Evolutionary conservation across 2,797 vertebrate species (phyloP).

Genomic region (Chanos chanos): DNA sequence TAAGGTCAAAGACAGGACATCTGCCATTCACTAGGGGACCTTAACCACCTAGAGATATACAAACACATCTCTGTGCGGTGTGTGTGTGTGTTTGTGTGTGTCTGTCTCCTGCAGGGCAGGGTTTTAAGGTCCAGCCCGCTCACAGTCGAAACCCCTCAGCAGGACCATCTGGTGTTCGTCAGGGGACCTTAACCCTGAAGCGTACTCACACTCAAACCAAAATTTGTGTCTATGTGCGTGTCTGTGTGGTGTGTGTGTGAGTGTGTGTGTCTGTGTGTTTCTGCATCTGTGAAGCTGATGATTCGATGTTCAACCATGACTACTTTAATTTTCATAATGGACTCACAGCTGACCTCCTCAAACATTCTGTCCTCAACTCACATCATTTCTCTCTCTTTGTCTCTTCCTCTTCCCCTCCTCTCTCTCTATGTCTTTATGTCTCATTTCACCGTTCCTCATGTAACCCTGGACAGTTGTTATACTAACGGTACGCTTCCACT

Average conservation of each 20-base stretch:
- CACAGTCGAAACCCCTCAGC: constrained; percentile 23
- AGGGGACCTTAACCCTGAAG: constrained; percentile 20
- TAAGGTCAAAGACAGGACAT: constrained; percentile 1
- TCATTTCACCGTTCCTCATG: too few species aligned
- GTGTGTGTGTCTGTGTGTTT: neutral
- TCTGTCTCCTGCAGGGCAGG: constrained; percentile 10
- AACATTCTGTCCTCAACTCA: neutral
- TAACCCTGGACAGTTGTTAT: too few species aligned
- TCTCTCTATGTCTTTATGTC: neutral
- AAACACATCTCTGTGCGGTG: neutral
- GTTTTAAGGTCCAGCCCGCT: constrained; percentile 5
- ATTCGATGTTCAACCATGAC: neutral
- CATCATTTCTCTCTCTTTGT: neutral
- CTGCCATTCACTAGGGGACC: constrained; percentile 8
- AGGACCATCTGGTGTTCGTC: constrained; percentile 42
- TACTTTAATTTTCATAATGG: neutral
- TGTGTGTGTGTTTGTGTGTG: neutral
- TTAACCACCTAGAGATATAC: neutral
- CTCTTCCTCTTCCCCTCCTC: neutral
- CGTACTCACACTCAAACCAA: neutral
- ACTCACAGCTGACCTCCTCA: neutral
- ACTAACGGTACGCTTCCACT: too few species aligned
- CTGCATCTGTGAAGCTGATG: neutral
- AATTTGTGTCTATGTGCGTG: neutral
- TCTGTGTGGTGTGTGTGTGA: constrained; percentile 7